Base-by-base conservation (phyloP, 2,113 vertebrate species). In the Poecile atricapillus region DNA sequence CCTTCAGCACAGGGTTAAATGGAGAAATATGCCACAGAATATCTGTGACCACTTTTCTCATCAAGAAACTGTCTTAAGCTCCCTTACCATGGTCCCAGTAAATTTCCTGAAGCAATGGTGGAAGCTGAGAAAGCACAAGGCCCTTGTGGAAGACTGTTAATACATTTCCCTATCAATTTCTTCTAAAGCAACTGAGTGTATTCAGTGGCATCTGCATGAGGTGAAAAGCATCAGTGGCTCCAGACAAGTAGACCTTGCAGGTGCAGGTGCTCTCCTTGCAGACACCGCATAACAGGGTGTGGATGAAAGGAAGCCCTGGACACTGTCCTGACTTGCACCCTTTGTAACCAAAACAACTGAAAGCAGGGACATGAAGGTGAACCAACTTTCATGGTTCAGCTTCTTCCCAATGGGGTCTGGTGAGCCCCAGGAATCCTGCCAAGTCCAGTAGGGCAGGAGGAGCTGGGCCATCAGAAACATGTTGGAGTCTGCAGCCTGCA, bases 181-280 rank as follows among this genome's bases (percentile, higher is more conserved):
- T 82, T 12, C 21, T 49, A 35, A 81, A 0, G 9, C 25, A 73
- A 11, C 37, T 18, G 28, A 62, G 23, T 52, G 22, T 39, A 39
- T 56, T 65, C 64, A 59, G 15, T 24, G 31, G 55, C n/a, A 65
- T 13, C 27, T 0, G 0, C 22, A 17, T 1, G 31, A 64, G 25
- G 28, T 64, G 84, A 70, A 93, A 91, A 77, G 35, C n/a, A 20
- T 12, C 0, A 0, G 47, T 43, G 41, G 33, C 79, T 94, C 46
- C 20, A 84, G 60, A 41, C 0, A 0, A 86, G 41, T 2, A 2
- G 28, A 49, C 24, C 28, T 53, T 79, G 63, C 58, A 84, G 71
- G 37, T 46, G 75, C 77, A 74, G 76, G 50, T 19, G 41, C 25
- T 60, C 55, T 31, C 31, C 71, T 35, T 50, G 25, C 62, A 76